Evolutionary conservation across 2,113 vertebrate genomes (phyloP), one percentile per base, ranked within the genome.

Genomic region (Parotia lawesii): DNA sequence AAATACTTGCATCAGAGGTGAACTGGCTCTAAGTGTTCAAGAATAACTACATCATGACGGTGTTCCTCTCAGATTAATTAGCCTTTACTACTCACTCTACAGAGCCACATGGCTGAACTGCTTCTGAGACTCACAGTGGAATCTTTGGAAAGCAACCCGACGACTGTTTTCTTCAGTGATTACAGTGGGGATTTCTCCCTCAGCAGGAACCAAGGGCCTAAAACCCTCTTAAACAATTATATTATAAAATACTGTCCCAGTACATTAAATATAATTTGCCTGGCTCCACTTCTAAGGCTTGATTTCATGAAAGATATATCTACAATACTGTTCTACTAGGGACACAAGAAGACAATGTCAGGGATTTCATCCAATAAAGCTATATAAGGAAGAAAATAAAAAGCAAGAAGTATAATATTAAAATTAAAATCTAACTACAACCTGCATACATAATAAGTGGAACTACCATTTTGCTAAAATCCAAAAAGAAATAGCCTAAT

Each of bases 391-490:
- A 66, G 58, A 91, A 90, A 96, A 70, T 35, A 1, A 35, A 74
- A 81, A 47, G 31, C 10, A 67, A 65, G 37, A 58, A 64, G 11
- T 5, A 3, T 58, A 57, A 81, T 61, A 95, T 76, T 94, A 93
- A 92, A 74, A 28, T 86, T 91, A 90, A 86, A 94, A 87, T 73
- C 74, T 45, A 96, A 81, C 64, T 88, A 77, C 78, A 95, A 77
- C 33, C n/a, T 79, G 62, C 12, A 23, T 33, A 56, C 10, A 81
- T 57, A 92, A 96, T 45, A 57, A 93, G 91, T 28, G 31, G 44
- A 93, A 88, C 48, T 76, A 97, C 65, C 18, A 37, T 83, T 96
- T 61, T 88, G n/a, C 77, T 89, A 96, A 93, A 96, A 94, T 95
- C 29, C 42, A 54, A 93, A 93, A 95, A 70, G 48, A 95, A 94